Evolutionary conservation across 1,140 invertebrate species (phyloP).

Genomic region (Leptonema lineaticorne): DNA sequence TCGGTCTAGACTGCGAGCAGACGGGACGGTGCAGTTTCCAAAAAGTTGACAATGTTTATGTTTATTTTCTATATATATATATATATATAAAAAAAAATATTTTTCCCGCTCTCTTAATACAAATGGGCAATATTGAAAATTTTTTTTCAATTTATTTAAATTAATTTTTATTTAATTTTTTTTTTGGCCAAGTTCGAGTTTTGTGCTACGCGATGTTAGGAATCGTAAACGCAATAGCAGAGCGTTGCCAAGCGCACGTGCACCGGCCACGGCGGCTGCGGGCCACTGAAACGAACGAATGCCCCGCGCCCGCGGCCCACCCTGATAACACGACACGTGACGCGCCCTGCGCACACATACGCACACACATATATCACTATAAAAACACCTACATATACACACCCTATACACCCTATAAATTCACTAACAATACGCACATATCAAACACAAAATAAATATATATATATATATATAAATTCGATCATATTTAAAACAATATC

Average conservation of each 20-base stretch:
- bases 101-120: no score
- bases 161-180: neutral
- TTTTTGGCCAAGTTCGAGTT: conserved; percentile 21
- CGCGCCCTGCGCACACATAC: conserved; percentile 19
- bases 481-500: no score
- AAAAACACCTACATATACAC: neutral
- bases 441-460: neutral
- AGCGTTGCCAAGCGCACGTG: conserved; percentile 45
- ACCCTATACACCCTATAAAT: no score
- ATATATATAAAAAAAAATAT: no score
- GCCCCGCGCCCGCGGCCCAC: conserved; percentile 48
- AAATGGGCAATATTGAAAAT: no score
- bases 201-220: conserved; percentile 12
- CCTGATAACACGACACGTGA: conserved; percentile 10
- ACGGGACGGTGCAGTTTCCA: conserved; percentile 43
- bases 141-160: neutral
- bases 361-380: conserved; percentile 25
- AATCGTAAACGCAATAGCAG: neutral
- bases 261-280: conserved; percentile 52
- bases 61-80: no score
- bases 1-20: conserved; percentile 44
- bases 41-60: no score
- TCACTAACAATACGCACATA: no score
- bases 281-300: conserved; percentile 48
- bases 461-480: no score